A percentile compares a stretch with the other conserved stretches of the same genome.
Evolutionary conservation across 2,113 vertebrate genomes (phyloP).

Genomic region (Elachura formosa): DNA sequence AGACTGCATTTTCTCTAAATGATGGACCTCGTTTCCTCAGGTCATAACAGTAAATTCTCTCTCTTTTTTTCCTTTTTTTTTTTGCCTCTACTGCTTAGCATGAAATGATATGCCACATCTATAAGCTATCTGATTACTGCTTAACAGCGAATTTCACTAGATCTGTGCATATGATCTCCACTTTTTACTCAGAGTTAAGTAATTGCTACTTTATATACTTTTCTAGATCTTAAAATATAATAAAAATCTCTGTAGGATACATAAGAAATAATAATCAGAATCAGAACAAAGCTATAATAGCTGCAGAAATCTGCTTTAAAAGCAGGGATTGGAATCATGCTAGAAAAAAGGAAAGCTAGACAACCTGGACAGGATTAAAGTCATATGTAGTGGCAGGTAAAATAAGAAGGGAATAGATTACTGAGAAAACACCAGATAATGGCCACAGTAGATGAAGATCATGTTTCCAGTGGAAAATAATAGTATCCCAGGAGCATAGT

Average conservation of each 20-base stretch:
- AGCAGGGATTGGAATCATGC: rapidly evolving
- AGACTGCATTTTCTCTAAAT: background rate
- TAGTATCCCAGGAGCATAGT: background rate
- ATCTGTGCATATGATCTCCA: background rate
- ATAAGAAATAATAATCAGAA: background rate
- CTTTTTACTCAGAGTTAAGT: background rate
- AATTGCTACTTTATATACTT: background rate
- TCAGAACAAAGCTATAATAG: background rate
- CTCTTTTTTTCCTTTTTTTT: background rate
- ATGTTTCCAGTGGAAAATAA: background rate
- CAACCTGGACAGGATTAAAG: background rate
- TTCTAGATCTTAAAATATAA: background rate
- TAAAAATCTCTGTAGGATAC: background rate
- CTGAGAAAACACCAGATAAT: background rate
- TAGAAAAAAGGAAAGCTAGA: background rate
- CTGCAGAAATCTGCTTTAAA: background rate
- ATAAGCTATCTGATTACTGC: background rate
- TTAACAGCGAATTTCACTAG: background rate
- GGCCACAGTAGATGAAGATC: background rate
- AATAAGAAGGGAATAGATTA: background rate
- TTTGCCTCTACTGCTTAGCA: rapidly evolving
- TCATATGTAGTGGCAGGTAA: background rate
- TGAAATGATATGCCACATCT: background rate
- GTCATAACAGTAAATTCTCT: background rate
- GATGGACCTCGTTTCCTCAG: background rate